Evolutionary conservation across 1,140 invertebrate species (phyloP), one percentile per base, ranked within the genome.

Genomic region (Dysdera silvatica): DNA sequence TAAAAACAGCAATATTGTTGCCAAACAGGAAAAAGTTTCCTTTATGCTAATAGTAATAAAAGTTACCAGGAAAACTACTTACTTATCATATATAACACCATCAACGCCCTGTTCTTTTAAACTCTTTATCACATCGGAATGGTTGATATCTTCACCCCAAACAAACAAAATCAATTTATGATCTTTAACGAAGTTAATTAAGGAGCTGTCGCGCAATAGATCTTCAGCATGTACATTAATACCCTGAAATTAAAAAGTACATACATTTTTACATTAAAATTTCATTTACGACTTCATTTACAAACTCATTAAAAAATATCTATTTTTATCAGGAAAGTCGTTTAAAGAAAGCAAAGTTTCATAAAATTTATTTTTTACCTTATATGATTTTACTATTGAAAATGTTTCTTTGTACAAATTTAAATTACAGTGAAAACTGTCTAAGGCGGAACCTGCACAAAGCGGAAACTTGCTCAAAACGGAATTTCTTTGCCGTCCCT

Each of bases 81-180:
- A 83, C 82, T 89, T 92, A 74, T 97, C 93, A 74, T 94, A 95
- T 71, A 96, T 95, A 32, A 96, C 87, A 41, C 87, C 93, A 74
- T 96, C 89, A 24, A 95, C 80, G 4, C 91, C 91, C 51, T 92
- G 79, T 67, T 87, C 81, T 75, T 94, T 94, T 0, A 96, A 79
- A 71, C 86, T 82, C 68, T 86, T 85, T 41, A 95, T 92, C 1
- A 88, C 89, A n/a, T 84, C 83, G 60, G 84, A 84, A 73, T 90
- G 85, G 70, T 95, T 95, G 71, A 93, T 94, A 73, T 95, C 90
- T 73, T 96, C 91, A 5, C 94, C 94, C 94, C 94, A 98, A 73
- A 90, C 94, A 74, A 97, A 97, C 41, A 95, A 83, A 2, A 95
- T 83, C 20, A 96, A 79, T 16, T 87, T 87, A 29, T 83, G 80